Percentiles rank a stretch among this genome's conserved stretches.
These are phyloP conservation scores for Hipposideros larvatus DNA, from an alignment of 2,797 vertebrate genomes.

Conservation along the genomic window DNA sequence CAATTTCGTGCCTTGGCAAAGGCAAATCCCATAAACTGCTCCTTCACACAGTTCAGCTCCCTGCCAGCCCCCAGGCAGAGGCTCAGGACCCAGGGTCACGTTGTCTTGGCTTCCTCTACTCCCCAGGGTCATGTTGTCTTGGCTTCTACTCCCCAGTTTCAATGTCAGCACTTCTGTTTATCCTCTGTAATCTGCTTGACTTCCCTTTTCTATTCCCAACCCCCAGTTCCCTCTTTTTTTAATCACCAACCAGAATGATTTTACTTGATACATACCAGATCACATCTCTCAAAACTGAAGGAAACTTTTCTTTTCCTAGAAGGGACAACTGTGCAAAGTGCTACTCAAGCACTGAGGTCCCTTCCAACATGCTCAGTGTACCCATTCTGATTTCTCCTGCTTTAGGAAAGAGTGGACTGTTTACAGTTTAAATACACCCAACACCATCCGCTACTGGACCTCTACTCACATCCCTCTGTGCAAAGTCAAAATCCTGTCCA, in stretches of 20 bases:
- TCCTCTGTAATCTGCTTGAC: neutral
- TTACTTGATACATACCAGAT: neutral
- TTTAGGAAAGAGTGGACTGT: neutral
- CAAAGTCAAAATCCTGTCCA: neutral
- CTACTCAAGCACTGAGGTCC: neutral
- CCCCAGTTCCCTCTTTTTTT: neutral
- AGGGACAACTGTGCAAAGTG: neutral
- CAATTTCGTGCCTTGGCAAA: neutral
- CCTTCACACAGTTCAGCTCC: neutral
- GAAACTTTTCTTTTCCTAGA: neutral
- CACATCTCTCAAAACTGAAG: slow-evolving; percentile 25
- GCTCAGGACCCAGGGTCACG: no score
- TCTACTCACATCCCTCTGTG: neutral
- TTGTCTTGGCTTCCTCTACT: neutral
- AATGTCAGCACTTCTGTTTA: neutral
- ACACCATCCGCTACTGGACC: accelerated
- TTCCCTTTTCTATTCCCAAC: neutral
- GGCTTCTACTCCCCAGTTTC: neutral
- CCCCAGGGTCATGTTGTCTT: neutral
- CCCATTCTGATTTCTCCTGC: neutral
- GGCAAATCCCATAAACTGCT: neutral
- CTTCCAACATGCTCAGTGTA: neutral
- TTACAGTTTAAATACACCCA: neutral
- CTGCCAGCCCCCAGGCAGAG: neutral
- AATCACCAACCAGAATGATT: neutral